Evolutionary conservation across 2,113 vertebrate genomes (phyloP).

Genomic region (Onychorhynchus coronatus): DNA sequence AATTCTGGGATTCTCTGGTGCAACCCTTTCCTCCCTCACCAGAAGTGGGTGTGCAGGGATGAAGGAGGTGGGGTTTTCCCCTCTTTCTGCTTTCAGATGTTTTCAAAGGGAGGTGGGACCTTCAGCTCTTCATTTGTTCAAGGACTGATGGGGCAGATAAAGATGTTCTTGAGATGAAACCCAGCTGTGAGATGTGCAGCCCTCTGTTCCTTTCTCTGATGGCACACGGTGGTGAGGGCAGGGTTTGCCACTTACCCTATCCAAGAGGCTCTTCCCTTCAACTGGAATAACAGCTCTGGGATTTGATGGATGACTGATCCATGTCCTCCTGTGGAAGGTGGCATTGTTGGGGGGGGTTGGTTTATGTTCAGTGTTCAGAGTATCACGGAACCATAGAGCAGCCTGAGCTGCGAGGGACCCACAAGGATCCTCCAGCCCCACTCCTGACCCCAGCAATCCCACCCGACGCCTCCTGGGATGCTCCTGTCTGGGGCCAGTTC

Average conservation of each 20-base stretch:
- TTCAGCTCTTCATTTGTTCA: neutral
- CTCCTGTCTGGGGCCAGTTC: neutral
- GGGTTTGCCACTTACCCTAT: neutral
- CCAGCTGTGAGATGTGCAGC: neutral
- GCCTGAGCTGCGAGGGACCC: neutral
- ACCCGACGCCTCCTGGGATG: accelerated
- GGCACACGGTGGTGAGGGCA: neutral
- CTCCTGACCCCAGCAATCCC: neutral
- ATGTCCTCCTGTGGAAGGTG: neutral
- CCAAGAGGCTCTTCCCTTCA: neutral
- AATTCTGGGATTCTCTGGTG: neutral
- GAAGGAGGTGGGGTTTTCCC: accelerated
- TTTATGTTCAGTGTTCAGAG: neutral
- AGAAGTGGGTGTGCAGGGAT: accelerated
- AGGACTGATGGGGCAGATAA: neutral
- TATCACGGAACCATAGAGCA: neutral
- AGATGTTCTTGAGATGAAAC: neutral
- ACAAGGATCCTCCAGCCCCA: neutral
- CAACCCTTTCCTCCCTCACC: neutral
- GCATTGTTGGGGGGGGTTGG: too few relatives aligned
- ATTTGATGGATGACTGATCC: neutral
- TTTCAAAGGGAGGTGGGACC: neutral
- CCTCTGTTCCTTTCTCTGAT: neutral
- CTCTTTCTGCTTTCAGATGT: neutral
- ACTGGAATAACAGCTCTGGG: neutral